phyloP scores from a whole-genome alignment of 2,888 invertebrate species.

The Deilephila elpenor region DNA sequence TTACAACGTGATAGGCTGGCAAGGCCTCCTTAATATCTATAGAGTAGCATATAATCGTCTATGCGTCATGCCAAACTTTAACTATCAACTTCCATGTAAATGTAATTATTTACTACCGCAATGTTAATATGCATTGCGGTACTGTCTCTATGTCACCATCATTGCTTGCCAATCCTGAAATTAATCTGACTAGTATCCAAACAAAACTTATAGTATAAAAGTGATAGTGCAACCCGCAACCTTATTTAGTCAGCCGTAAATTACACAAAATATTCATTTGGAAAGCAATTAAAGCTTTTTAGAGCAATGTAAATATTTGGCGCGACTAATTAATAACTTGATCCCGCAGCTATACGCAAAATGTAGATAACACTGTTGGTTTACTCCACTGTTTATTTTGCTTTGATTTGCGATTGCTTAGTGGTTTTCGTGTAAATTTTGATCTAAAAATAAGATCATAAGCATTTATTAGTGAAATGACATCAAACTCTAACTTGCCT shows the following conservation, averaged over 20 bases:
- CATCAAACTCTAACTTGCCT: too few relatives aligned
- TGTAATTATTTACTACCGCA: too few relatives aligned
- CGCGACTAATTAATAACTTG: conserved; percentile 19
- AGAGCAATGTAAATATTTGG: conserved; percentile 19
- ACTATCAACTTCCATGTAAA: too few relatives aligned
- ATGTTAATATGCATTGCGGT: too few relatives aligned
- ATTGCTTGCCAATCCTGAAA: too few relatives aligned
- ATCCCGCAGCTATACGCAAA: conserved; percentile 1
- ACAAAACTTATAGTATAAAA: not conserved
- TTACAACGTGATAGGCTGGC: too few relatives aligned
- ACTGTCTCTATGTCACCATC: too few relatives aligned
- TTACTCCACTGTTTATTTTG: not conserved
- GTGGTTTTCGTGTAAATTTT: conserved; percentile 5
- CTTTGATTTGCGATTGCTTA: conserved; percentile 10
- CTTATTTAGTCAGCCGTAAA: conserved; percentile 4
- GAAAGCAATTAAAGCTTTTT: conserved; percentile 8
- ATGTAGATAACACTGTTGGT: not conserved
- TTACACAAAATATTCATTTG: conserved; percentile 9
- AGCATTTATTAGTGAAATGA: too few relatives aligned
- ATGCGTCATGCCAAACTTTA: too few relatives aligned
- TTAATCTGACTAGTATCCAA: not conserved
- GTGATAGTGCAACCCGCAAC: not conserved
- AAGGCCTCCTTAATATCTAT: too few relatives aligned
- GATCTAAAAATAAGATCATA: not conserved
- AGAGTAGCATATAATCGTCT: too few relatives aligned